Percentiles rank a stretch among this genome's conserved stretches.
Evolutionary conservation across 2,113 vertebrate species (phyloP).

Genomic region (Eleginops maclovinus): DNA sequence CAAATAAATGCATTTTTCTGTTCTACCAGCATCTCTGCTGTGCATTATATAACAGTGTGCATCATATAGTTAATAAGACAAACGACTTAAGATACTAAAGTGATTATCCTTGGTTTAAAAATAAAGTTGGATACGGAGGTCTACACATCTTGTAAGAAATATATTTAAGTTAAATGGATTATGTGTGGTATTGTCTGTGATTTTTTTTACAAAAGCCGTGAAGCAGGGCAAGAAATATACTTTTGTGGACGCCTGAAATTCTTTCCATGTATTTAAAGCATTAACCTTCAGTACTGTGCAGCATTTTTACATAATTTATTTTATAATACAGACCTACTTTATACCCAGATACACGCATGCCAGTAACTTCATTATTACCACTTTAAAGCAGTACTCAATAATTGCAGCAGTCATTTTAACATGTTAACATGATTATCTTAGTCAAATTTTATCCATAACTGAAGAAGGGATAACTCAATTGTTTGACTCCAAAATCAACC

Average conservation of each 20-base stretch:
- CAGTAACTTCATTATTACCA: slow-evolving; percentile 16
- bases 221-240: not conserved
- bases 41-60: slow-evolving; percentile 28
- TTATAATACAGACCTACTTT: slow-evolving; percentile 1
- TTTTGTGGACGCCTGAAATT: not conserved
- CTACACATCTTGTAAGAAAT: not conserved
- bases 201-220: not conserved
- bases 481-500: slow-evolving; percentile 35
- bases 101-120: slow-evolving; percentile 4
- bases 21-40: slow-evolving; percentile 48
- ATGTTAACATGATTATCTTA: slow-evolving; percentile 33
- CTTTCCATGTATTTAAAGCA: not conserved
- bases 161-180: not conserved
- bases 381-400: slow-evolving; percentile 22
- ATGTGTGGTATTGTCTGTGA: slow-evolving; percentile 4
- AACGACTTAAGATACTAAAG: slow-evolving; percentile 7
- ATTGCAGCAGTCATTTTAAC: slow-evolving; percentile 26
- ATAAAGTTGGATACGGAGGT: not conserved
- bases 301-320: not conserved
- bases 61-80: slow-evolving; percentile 22
- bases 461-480: slow-evolving; percentile 28
- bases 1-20: slow-evolving; percentile 56
- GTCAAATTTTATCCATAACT: slow-evolving; percentile 36
- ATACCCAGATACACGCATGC: not conserved
- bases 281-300: slow-evolving; percentile 13